phyloP scores from a whole-genome alignment of 2,888 invertebrate genomes.

The Eristalinus aeneus region DNA sequence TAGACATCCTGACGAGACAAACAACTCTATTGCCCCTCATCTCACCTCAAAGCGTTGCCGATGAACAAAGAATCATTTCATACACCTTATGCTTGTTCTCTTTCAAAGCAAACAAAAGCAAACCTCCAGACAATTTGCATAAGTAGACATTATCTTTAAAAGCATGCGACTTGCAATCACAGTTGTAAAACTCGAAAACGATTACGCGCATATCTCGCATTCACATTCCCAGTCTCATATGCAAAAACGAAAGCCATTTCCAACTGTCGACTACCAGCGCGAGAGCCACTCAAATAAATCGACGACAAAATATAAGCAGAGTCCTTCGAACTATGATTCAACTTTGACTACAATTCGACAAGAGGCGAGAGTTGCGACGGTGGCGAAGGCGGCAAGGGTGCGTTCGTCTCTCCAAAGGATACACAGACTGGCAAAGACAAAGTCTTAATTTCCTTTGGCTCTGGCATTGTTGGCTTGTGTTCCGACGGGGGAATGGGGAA shows the following conservation, averaged over 20 bases:
- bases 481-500: background rate
- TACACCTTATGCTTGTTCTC: constrained; percentile 18
- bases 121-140: background rate
- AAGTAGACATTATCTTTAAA: constrained; percentile 51
- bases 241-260: constrained; percentile 48
- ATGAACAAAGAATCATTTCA: constrained; percentile 25
- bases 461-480: background rate
- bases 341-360: constrained; percentile 19
- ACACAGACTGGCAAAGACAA: constrained; percentile 13
- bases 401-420: constrained; percentile 33
- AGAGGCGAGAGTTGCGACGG: background rate
- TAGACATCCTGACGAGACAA: constrained; percentile 45
- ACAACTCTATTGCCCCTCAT: background rate
- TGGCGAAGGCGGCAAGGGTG: too few species aligned
- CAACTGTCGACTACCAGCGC: constrained; percentile 6
- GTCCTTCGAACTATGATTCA: constrained; percentile 2
- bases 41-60: background rate
- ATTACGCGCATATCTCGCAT: constrained; percentile 36
- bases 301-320: constrained; percentile 40
- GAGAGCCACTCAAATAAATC: constrained; percentile 51
- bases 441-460: constrained; percentile 25
- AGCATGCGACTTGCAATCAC: constrained; percentile 41
- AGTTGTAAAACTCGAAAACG: constrained; percentile 34
- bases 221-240: constrained; percentile 27
- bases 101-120: background rate